Evolutionary conservation across 2,888 invertebrate species (phyloP).

Genomic region (Agrotis puta): DNA sequence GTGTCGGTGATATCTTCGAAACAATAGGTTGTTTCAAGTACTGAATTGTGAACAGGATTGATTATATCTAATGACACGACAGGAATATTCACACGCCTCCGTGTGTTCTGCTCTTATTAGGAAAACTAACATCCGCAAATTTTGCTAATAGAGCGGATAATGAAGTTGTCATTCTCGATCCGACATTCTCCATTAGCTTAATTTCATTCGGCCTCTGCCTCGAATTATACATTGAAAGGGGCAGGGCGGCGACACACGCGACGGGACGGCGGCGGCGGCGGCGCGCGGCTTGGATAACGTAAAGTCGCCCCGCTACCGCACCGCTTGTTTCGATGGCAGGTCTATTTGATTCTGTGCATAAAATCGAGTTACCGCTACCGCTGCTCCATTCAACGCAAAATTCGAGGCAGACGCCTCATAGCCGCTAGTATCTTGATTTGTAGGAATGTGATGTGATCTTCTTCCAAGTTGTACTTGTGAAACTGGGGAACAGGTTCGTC

Average conservation of each 20-base stretch:
- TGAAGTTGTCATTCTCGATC: slow-evolving; percentile 15
- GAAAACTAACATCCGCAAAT: slow-evolving; percentile 1
- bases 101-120: neutral
- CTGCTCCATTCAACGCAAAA: no score
- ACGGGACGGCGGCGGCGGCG: no score
- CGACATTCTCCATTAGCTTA: neutral
- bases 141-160: slow-evolving; percentile 23
- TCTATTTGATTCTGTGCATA: no score
- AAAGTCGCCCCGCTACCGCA: no score
- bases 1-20: neutral
- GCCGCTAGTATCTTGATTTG: neutral
- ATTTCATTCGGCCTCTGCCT: neutral
- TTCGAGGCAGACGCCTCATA: neutral
- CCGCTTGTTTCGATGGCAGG: no score
- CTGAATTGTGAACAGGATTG: neutral
- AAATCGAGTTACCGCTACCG: no score
- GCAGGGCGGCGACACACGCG: no score
- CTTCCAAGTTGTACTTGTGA: no score
- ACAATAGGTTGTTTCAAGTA: neutral
- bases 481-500: no score
- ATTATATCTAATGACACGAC: slow-evolving; percentile 5
- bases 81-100: neutral
- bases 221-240: no score
- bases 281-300: no score
- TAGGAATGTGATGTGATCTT: neutral